Conservation (phyloP, 2,888 invertebrate species). For the Spialia ferax region DNA sequence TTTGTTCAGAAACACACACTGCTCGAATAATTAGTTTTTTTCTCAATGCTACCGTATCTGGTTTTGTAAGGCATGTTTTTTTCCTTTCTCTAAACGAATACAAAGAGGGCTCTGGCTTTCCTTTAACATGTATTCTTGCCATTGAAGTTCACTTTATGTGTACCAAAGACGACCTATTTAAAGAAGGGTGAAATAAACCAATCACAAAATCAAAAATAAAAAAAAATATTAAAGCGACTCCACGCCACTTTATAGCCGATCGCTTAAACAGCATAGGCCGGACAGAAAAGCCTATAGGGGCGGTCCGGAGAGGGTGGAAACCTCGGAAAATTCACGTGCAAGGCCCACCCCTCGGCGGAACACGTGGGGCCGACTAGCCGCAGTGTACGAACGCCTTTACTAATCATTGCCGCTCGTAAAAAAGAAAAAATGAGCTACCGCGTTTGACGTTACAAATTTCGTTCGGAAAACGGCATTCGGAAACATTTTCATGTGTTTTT, state of each 20-base stretch:
- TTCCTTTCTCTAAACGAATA: slow-evolving; percentile 34
- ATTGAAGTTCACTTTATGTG: slow-evolving; percentile 49
- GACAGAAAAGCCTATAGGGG: slow-evolving; percentile 87
- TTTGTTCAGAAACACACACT: slow-evolving; percentile 40
- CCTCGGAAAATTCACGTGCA: slow-evolving; percentile 86
- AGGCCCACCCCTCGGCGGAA: slow-evolving; percentile 76
- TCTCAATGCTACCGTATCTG: slow-evolving; percentile 38
- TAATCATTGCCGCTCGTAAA: slow-evolving; percentile 80
- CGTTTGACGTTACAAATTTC: slow-evolving; percentile 67
- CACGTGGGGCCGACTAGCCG: slow-evolving; percentile 84
- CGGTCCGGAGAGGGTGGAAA: slow-evolving; percentile 86
- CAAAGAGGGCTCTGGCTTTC: slow-evolving; percentile 35
- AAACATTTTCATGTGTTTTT: slow-evolving; percentile 41
- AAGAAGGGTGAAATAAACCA: not conserved
- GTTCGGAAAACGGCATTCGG: slow-evolving; percentile 56
- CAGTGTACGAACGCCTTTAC: slow-evolving; percentile 79
- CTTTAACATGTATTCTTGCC: slow-evolving; percentile 23
- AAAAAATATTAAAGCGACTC: slow-evolving; percentile 58
- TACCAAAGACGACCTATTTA: slow-evolving; percentile 20
- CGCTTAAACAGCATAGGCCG: slow-evolving; percentile 86
- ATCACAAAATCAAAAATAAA: slow-evolving; percentile 29
- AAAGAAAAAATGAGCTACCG: slow-evolving; percentile 62
- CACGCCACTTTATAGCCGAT: slow-evolving; percentile 68
- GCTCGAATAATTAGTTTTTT: slow-evolving; percentile 41
- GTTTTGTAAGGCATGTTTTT: slow-evolving; percentile 36